phyloP scores from a whole-genome alignment of 2,113 vertebrate genomes.

The Cnemophilus loriae region DNA sequence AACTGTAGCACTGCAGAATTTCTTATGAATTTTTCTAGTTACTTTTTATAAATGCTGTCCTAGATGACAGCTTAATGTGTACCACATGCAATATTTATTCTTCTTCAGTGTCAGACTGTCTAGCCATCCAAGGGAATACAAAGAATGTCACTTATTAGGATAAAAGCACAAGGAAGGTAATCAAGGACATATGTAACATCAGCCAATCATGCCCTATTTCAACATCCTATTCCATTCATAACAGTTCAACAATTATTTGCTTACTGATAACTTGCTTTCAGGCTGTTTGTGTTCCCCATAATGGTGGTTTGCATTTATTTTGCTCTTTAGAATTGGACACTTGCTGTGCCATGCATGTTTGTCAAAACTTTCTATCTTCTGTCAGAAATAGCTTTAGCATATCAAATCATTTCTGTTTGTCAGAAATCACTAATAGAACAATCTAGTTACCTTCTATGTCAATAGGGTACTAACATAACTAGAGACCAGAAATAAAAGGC shows the following conservation, averaged over 20 bases:
- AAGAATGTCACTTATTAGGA: conserved; percentile 99
- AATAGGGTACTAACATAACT: conserved; percentile 52
- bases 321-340: conserved; percentile 91
- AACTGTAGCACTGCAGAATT: conserved; percentile 89
- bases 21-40: conserved; percentile 92
- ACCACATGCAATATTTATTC: conserved; percentile 99
- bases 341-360: conserved; percentile 84
- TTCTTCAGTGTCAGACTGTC: conserved; percentile 99
- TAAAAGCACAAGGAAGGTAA: conserved; percentile 99
- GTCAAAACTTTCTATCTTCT: conserved; percentile 82
- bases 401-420: conserved; percentile 73
- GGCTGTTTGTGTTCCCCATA: conserved; percentile 89
- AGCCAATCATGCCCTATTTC: conserved; percentile 94
- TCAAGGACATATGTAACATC: conserved; percentile 99
- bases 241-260: conserved; percentile 94
- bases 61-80: conserved; percentile 99
- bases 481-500: conserved; percentile 46
- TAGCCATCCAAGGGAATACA: conserved; percentile 97
- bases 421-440: conserved; percentile 66
- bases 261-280: conserved; percentile 95
- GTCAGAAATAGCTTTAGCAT: conserved; percentile 79
- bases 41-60: conserved; percentile 87
- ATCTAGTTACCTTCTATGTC: conserved; percentile 58
- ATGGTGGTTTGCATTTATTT: conserved; percentile 94
- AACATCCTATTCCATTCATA: conserved; percentile 88